These are phyloP conservation scores for Parnassius orleans DNA, from an alignment of 2,888 invertebrate genomes.

Conservation along the genomic window DNA sequence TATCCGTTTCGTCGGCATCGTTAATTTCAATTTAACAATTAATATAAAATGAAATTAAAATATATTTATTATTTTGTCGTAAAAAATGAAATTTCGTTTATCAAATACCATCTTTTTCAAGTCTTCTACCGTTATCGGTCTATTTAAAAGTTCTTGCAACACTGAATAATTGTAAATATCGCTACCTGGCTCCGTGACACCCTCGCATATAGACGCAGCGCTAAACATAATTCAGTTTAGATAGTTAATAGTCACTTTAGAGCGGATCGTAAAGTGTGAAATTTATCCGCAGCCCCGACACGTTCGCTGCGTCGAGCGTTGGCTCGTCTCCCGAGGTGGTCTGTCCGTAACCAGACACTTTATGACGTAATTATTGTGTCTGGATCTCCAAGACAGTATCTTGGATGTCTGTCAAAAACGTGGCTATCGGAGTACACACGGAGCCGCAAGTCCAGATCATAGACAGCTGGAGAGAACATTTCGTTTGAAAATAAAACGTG, in stretches of 20 bases:
- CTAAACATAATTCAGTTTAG: conserved; percentile 17
- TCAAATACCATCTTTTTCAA: no score
- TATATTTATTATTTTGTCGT: no score
- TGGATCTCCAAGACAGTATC: conserved; percentile 4
- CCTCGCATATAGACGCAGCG: neutral
- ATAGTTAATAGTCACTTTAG: conserved; percentile 18
- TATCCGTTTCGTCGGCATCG: no score
- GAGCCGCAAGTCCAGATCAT: neutral
- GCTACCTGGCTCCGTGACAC: conserved; percentile 1
- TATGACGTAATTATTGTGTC: conserved; percentile 40
- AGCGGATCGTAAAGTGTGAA: conserved; percentile 13
- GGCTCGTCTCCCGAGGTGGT: conserved; percentile 37
- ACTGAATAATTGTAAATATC: neutral
- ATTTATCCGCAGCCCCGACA: conserved; percentile 16
- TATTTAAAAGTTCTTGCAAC: neutral
- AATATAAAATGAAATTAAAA: no score
- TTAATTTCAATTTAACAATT: no score
- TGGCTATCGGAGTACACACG: neutral
- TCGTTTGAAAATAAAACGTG: no score
- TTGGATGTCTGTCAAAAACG: neutral
- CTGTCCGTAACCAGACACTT: conserved; percentile 36
- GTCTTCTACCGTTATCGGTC: no score
- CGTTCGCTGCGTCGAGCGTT: neutral
- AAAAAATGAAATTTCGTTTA: no score
- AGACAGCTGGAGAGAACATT: neutral